These are phyloP conservation scores for Strigamia maritima DNA, from an alignment of 2,888 invertebrate genomes.

Conservation along the genomic window DNA sequence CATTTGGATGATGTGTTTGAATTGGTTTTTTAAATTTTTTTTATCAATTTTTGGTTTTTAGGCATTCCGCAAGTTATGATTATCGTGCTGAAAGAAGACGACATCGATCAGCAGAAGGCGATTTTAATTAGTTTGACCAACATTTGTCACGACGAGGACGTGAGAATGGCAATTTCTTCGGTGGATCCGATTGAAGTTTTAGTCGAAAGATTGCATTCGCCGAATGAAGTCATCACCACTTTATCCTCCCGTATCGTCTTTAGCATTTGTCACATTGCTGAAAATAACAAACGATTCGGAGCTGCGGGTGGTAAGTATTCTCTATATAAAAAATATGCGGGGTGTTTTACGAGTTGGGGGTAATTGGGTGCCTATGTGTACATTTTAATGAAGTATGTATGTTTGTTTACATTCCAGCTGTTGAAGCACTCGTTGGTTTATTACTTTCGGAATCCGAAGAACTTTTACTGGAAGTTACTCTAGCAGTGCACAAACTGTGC, in stretches of 20 bases:
- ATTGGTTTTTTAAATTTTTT: not conserved
- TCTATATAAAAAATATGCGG: not conserved
- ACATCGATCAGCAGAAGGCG: not conserved
- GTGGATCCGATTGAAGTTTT: slow-evolving; percentile 34
- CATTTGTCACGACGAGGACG: slow-evolving; percentile 26
- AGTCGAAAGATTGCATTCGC: not conserved
- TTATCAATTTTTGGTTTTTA: not conserved
- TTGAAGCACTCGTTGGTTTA: slow-evolving; percentile 7
- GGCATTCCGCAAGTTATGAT: slow-evolving; percentile 29
- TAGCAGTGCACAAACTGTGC: not conserved
- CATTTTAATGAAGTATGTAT: not conserved
- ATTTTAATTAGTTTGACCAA: slow-evolving; percentile 29
- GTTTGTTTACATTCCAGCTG: not conserved
- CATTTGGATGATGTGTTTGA: too few species aligned
- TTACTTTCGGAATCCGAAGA: not conserved
- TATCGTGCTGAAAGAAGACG: not conserved
- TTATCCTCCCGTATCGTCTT: not conserved
- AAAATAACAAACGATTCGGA: slow-evolving; percentile 17
- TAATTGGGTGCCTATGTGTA: too few species aligned
- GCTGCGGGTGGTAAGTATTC: not conserved
- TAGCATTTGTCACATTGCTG: slow-evolving; percentile 6
- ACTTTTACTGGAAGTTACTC: not conserved
- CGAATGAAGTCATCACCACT: not conserved
- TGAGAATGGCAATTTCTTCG: not conserved
- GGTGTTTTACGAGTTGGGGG: too few species aligned